Conservation (phyloP, 2,888 invertebrate genomes). For the Zygothrica quintamaculata region DNA sequence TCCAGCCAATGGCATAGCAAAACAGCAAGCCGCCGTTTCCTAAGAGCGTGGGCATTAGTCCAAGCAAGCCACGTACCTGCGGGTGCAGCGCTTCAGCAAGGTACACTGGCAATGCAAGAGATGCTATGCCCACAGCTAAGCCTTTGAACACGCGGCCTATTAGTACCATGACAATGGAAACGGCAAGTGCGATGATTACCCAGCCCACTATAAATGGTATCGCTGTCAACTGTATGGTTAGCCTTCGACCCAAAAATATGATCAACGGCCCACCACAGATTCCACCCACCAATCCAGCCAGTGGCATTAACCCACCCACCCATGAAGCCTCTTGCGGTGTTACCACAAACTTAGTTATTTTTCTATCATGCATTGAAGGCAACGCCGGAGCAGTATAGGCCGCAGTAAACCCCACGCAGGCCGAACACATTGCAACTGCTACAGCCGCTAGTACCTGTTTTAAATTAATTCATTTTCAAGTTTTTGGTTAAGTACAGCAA, state of each 20-base stretch:
- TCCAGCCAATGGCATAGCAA: conserved; percentile 87
- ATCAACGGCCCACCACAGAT: conserved; percentile 82
- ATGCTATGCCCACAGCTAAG: conserved; percentile 87
- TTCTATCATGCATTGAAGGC: conserved; percentile 20
- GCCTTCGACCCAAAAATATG: conserved; percentile 89
- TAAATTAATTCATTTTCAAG: too few species aligned
- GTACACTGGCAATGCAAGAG: conserved; percentile 91
- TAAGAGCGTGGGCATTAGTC: conserved; percentile 93
- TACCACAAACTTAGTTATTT: conserved; percentile 13
- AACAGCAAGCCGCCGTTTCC: conserved; percentile 91
- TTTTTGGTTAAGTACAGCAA: too few species aligned
- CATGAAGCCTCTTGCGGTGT: conserved; percentile 20
- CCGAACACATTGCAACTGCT: conserved; percentile 6
- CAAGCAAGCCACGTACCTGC: conserved; percentile 90
- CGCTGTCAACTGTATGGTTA: conserved; percentile 82
- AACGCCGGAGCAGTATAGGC: conserved; percentile 30
- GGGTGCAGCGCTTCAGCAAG: conserved; percentile 92
- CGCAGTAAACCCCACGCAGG: conserved; percentile 7
- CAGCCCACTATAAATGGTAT: conserved; percentile 88
- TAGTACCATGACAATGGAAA: conserved; percentile 84
- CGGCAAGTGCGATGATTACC: conserved; percentile 89
- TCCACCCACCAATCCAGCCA: conserved; percentile 12
- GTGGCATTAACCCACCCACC: conserved; percentile 37
- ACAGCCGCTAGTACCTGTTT: conserved; percentile 9
- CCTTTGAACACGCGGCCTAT: conserved; percentile 59